Conservation (phyloP, 2,888 invertebrate genomes). For the Molorchus minor region DNA sequence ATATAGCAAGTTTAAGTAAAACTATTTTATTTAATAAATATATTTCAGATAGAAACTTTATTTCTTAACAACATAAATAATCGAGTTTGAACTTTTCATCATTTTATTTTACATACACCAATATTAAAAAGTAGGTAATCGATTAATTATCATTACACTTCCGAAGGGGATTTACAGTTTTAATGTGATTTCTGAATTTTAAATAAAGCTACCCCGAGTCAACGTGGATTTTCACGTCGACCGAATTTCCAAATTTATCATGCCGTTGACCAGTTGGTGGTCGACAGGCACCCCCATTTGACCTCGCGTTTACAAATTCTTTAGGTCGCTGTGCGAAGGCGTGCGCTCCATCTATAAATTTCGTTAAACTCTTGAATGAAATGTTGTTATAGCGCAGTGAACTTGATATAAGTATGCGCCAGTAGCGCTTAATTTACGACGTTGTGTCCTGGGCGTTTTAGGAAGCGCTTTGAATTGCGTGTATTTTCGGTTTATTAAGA, state of each 20-base stretch:
- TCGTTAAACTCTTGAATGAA: slow-evolving; percentile 40
- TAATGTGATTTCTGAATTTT: not conserved
- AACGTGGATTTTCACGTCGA: slow-evolving; percentile 3
- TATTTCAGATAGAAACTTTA: too few relatives aligned
- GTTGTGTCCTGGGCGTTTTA: slow-evolving; percentile 14
- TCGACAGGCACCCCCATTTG: slow-evolving; percentile 11
- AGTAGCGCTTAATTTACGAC: slow-evolving; percentile 26
- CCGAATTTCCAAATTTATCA: slow-evolving; percentile 3
- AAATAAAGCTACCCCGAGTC: not conserved
- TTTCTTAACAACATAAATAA: too few relatives aligned
- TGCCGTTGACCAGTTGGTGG: slow-evolving; percentile 1
- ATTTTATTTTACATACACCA: too few relatives aligned
- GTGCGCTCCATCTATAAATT: slow-evolving; percentile 37
- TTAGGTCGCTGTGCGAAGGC: slow-evolving; percentile 27
- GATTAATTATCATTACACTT: too few relatives aligned
- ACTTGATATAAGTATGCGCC: slow-evolving; percentile 25
- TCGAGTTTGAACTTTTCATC: too few relatives aligned
- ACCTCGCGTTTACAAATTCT: slow-evolving; percentile 27
- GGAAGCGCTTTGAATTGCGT: slow-evolving; percentile 9
- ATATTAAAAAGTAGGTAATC: too few relatives aligned
- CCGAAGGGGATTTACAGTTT: not conserved
- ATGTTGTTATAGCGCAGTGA: slow-evolving; percentile 37
- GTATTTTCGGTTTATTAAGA: not conserved
- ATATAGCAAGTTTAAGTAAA: too few relatives aligned
- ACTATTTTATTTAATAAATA: too few relatives aligned